These are phyloP conservation scores for Anhinga anhinga DNA, from an alignment of 2,113 vertebrate species.

Conservation along the genomic window DNA sequence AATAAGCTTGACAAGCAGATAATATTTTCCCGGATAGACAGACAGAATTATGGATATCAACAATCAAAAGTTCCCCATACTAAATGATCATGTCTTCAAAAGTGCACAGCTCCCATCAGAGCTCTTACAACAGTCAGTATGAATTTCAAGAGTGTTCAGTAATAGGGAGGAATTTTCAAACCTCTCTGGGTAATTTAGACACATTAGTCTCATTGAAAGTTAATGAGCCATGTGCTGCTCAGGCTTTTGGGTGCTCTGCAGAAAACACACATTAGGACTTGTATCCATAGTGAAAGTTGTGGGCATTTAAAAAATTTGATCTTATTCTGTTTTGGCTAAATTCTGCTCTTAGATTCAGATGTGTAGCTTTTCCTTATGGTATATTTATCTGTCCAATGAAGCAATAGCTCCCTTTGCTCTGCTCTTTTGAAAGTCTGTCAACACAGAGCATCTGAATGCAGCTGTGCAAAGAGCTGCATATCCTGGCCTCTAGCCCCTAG, in stretches of 20 bases:
- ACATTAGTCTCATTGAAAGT: conserved; percentile 30
- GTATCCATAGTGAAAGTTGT: background rate
- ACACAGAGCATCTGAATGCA: conserved; percentile 42
- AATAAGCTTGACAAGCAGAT: background rate
- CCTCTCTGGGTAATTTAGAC: background rate
- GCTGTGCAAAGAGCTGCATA: conserved; percentile 37
- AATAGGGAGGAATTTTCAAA: conserved; percentile 20
- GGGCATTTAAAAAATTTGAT: background rate
- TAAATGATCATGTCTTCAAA: background rate
- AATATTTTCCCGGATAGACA: background rate
- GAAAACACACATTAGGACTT: background rate
- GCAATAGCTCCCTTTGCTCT: conserved; percentile 15
- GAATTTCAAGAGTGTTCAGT: conserved; percentile 14
- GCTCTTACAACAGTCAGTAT: background rate
- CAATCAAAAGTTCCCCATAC: background rate
- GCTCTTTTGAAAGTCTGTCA: conserved; percentile 56
- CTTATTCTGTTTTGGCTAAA: background rate
- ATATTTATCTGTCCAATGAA: conserved; percentile 17
- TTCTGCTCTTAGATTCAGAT: background rate
- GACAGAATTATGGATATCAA: background rate
- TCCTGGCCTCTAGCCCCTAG: conserved; percentile 7
- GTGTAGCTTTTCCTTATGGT: background rate
- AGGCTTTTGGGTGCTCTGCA: background rate
- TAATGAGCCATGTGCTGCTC: conserved; percentile 22
- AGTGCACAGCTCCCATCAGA: background rate